Conservation (phyloP, 37 sponge, comb jelly and placozoan species). For the Crambe crambe region DNA sequence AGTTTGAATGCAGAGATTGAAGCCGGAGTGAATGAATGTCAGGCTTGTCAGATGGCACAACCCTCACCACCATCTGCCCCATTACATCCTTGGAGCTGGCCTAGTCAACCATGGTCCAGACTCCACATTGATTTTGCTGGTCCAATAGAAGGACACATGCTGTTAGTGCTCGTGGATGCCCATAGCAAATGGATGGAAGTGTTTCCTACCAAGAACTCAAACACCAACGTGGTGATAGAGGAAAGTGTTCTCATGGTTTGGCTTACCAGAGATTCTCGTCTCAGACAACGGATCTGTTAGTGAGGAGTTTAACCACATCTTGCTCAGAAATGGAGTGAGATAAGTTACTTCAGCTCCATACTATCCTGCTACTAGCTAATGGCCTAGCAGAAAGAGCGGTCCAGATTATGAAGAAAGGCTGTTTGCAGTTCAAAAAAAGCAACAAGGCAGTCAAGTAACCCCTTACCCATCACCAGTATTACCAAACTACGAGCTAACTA, state of each 20-base stretch:
- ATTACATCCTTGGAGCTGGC: constrained; percentile 40
- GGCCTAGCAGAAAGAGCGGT: constrained; percentile 40
- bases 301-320: not conserved
- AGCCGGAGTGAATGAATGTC: not conserved
- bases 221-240: not conserved
- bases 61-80: not conserved
- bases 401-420: constrained; percentile 13
- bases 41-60: constrained; percentile 15
- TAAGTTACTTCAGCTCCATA: not conserved
- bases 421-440: too few relatives aligned
- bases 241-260: not conserved
- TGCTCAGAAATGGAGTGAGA: not conserved
- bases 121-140: constrained; percentile 33
- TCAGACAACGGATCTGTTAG: not conserved
- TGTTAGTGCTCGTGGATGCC: constrained; percentile 32
- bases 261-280: not conserved
- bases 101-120: constrained; percentile 22
- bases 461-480: too few relatives aligned
- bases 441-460: too few relatives aligned
- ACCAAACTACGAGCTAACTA: too few relatives aligned
- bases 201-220: not conserved
- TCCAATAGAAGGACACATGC: constrained; percentile 12
- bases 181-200: constrained; percentile 44
- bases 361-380: constrained; percentile 15
- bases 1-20: constrained; percentile 23